A percentile compares a stretch with the other conserved stretches of the same genome.
phyloP scores from a whole-genome alignment of 2,797 vertebrate genomes.

The Sandelia bainsii region DNA sequence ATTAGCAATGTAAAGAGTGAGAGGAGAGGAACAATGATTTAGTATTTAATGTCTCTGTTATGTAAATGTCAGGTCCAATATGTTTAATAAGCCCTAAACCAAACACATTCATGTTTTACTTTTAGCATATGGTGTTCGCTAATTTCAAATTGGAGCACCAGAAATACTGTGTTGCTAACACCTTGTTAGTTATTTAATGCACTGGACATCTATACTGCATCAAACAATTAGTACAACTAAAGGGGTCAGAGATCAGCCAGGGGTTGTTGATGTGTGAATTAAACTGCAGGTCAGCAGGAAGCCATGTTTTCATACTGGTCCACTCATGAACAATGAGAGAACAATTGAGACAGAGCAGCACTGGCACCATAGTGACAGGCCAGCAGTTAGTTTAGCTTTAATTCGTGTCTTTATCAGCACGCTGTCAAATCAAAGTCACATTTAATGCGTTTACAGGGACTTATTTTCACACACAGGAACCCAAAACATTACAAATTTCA shows the following conservation, averaged over 20 bases:
- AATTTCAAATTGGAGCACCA: background rate
- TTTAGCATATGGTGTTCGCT: background rate
- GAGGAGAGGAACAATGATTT: background rate
- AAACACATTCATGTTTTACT: background rate
- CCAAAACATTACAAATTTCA: background rate
- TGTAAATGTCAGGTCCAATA: background rate
- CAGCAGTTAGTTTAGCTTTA: slow-evolving; percentile 73
- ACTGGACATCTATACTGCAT: slow-evolving; percentile 82
- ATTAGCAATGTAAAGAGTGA: slow-evolving; percentile 8
- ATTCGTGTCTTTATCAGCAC: slow-evolving; percentile 60
- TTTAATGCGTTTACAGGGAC: slow-evolving; percentile 27
- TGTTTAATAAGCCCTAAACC: background rate
- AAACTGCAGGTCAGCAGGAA: slow-evolving; percentile 88
- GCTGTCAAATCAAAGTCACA: slow-evolving; percentile 55
- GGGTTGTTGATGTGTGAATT: slow-evolving; percentile 87
- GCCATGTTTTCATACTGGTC: slow-evolving; percentile 81
- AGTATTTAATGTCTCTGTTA: background rate
- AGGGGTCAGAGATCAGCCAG: slow-evolving; percentile 83
- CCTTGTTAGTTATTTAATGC: slow-evolving; percentile 77
- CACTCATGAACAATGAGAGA: slow-evolving; percentile 77
- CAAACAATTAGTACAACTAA: slow-evolving; percentile 84
- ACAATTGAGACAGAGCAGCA: slow-evolving; percentile 78
- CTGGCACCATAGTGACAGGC: slow-evolving; percentile 70
- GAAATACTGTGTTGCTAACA: slow-evolving; percentile 27
- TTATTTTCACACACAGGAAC: slow-evolving; percentile 11